phyloP scores from a whole-genome alignment of 1,140 invertebrate species.

The Hyposmocoma kahamanoa region DNA sequence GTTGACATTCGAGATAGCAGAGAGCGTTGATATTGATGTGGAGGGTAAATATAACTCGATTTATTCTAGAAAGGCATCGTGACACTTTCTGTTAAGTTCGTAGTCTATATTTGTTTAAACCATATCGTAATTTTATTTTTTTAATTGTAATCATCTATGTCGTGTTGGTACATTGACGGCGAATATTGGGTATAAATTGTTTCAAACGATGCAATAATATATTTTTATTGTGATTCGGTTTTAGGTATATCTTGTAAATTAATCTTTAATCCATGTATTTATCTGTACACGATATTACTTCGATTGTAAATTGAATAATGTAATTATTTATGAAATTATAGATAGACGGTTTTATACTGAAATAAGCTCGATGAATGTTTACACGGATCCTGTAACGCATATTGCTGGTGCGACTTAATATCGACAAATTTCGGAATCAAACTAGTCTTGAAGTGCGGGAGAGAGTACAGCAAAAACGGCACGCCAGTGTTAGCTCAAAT shows the following conservation, averaged over 20 bases:
- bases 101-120: not conserved
- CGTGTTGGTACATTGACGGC: conserved; percentile 7
- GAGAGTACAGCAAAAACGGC: too few species aligned
- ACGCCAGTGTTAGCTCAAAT: too few species aligned
- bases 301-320: conserved; percentile 40
- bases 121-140: not conserved
- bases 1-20: too few species aligned
- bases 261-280: conserved; percentile 34
- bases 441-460: too few species aligned
- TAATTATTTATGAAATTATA: conserved; percentile 39
- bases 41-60: too few species aligned
- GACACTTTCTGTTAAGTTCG: not conserved
- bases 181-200: conserved; percentile 12
- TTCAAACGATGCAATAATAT: conserved; percentile 26
- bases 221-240: conserved; percentile 36
- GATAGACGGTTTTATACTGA: conserved; percentile 32
- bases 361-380: conserved; percentile 23
- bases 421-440: too few species aligned
- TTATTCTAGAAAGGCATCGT: conserved; percentile 7
- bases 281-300: conserved; percentile 34
- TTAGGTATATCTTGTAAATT: conserved; percentile 31
- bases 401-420: too few species aligned
- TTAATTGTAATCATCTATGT: conserved; percentile 4
- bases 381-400: too few species aligned
- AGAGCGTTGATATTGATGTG: too few species aligned